phyloP scores from a whole-genome alignment of 1,140 invertebrate genomes.

The Pygmarrhopalites habei region DNA sequence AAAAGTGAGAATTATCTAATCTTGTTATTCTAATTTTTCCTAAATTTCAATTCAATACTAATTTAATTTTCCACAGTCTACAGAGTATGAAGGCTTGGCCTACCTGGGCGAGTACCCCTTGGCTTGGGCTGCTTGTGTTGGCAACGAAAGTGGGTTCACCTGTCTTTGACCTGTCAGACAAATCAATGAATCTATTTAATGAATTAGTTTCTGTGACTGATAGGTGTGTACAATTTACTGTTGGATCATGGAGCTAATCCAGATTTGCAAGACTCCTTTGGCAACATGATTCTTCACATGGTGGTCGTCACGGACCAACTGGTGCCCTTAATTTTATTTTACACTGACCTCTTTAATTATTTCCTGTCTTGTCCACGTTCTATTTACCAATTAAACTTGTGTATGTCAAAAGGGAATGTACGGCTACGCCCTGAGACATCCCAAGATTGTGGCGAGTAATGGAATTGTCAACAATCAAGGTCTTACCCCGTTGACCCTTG shows the following conservation, averaged over 20 bases:
- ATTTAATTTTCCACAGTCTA: too few species aligned
- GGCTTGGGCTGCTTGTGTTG: slow-evolving; percentile 92
- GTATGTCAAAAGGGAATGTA: slow-evolving; percentile 98
- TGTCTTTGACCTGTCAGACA: too few species aligned
- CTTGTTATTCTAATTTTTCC: too few species aligned
- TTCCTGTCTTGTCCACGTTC: too few species aligned
- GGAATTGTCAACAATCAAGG: slow-evolving; percentile 80
- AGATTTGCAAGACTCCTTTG: slow-evolving; percentile 81
- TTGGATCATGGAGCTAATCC: slow-evolving; percentile 83
- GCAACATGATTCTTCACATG: slow-evolving; percentile 97
- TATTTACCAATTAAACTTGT: too few species aligned
- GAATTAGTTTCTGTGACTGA: too few species aligned
- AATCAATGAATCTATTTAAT: too few species aligned
- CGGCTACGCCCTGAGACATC: slow-evolving; percentile 91
- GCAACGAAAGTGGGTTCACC: slow-evolving; percentile 89
- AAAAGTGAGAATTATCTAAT: too few species aligned
- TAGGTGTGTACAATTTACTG: slow-evolving; percentile 96
- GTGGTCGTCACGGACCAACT: slow-evolving; percentile 93
- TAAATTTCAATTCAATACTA: too few species aligned
- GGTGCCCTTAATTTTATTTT: slow-evolving; percentile 63
- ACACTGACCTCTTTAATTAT: too few species aligned
- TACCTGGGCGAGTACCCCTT: slow-evolving; percentile 94
- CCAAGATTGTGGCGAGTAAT: slow-evolving; percentile 81
- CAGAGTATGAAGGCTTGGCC: slow-evolving; percentile 89
- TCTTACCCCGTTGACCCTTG: slow-evolving; percentile 87